phyloP scores from a whole-genome alignment of 2,797 vertebrate species.

The Pipistrellus pipistrellus region DNA sequence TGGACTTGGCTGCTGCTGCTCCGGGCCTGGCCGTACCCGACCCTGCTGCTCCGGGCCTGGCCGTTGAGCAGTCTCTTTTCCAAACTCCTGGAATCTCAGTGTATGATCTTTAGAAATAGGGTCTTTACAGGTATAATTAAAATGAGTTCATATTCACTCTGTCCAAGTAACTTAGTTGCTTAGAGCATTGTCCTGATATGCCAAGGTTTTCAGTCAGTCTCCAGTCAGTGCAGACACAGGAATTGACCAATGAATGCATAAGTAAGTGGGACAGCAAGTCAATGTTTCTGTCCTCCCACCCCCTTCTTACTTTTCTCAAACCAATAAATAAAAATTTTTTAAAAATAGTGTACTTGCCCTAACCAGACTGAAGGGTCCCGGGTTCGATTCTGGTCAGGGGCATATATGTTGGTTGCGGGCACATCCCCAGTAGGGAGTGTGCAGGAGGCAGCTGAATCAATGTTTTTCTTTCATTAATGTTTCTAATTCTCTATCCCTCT shows the following conservation, averaged over 20 bases:
- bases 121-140: background rate
- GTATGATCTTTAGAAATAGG: constrained; percentile 26
- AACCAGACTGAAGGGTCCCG: no score
- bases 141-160: background rate
- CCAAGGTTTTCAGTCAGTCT: background rate
- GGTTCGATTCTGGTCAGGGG: no score
- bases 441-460: no score
- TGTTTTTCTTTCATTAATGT: no score
- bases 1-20: no score
- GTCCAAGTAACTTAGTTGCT: background rate
- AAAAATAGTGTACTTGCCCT: background rate
- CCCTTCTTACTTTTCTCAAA: background rate
- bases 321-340: background rate
- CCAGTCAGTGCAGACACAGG: background rate
- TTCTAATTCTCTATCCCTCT: no score
- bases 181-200: background rate
- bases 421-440: no score
- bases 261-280: background rate
- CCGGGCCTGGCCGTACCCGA: no score
- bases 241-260: background rate
- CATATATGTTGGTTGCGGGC: no score
- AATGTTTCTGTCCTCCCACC: background rate
- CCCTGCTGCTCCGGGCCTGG: no score
- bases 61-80: no score
- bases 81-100: background rate